Percentiles rank a stretch among this genome's conserved stretches.
These are phyloP conservation scores for Esox lucius DNA, from an alignment of 2,797 vertebrate species.

Conservation along the genomic window DNA sequence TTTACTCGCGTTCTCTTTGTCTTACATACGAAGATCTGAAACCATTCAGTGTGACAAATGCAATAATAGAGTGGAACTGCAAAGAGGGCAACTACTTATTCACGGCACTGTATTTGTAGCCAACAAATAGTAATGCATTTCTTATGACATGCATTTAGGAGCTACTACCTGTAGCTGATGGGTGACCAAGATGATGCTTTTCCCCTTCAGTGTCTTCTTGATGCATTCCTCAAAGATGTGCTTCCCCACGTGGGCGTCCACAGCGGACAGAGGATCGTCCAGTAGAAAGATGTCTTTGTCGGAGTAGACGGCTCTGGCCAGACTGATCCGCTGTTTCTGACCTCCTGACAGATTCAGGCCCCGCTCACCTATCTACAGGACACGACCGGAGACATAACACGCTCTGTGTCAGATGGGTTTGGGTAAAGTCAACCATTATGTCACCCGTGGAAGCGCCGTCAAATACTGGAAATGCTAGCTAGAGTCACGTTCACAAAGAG, in stretches of 20 bases:
- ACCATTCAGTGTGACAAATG: no score
- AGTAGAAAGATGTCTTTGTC: conserved; percentile 76
- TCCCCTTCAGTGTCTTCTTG: conserved; percentile 71
- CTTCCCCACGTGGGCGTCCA: conserved; percentile 79
- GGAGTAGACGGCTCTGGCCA: conserved; percentile 77
- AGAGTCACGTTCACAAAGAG: no score
- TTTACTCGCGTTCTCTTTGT: no score
- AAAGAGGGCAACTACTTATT: no score
- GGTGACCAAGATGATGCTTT: conserved; percentile 76
- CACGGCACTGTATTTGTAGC: no score
- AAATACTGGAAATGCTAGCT: no score
- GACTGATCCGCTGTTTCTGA: conserved; percentile 81
- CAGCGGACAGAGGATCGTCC: conserved; percentile 80
- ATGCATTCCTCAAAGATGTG: conserved; percentile 80
- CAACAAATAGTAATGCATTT: no score
- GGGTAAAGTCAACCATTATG: no score
- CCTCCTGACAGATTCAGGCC: conserved; percentile 74
- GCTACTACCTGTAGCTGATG: conserved; percentile 79
- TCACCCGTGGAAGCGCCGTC: not conserved
- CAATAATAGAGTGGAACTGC: no score
- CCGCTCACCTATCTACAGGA: not conserved
- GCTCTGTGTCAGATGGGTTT: no score
- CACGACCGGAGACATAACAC: not conserved
- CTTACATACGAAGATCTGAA: no score
- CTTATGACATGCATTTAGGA: no score